phyloP scores from a whole-genome alignment of 2,888 invertebrate species.

The Nephrotoma flavescens region DNA sequence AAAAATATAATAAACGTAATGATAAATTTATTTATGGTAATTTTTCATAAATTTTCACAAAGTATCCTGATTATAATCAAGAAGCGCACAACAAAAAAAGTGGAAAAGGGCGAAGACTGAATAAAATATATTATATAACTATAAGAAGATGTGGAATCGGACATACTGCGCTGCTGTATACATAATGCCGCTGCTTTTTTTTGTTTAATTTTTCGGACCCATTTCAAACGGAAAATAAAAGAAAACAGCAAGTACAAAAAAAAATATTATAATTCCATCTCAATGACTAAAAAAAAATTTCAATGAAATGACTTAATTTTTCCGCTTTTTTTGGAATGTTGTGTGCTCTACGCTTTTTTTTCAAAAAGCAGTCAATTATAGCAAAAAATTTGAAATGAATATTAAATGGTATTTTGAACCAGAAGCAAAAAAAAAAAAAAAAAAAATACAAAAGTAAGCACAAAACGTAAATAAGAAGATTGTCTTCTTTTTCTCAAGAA shows the following conservation, averaged over 20 bases:
- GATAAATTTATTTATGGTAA: not conserved
- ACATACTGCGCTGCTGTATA: not conserved
- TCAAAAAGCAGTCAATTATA: not conserved
- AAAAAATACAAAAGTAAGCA: not conserved
- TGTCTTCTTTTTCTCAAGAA: not conserved
- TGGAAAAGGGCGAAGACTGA: not conserved
- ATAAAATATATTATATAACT: not conserved
- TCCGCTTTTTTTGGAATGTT: not conserved
- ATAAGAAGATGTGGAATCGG: not conserved
- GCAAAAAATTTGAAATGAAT: not conserved
- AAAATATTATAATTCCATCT: not conserved
- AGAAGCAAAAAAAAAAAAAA: not conserved
- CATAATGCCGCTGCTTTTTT: not conserved
- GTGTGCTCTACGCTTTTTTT: not conserved
- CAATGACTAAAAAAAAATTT: not conserved
- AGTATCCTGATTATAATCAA: not conserved
- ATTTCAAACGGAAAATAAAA: not conserved
- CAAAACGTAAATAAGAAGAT: not conserved
- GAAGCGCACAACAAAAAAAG: not conserved
- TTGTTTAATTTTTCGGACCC: not conserved
- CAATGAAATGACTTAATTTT: not conserved
- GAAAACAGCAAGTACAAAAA: not conserved
- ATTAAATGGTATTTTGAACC: not conserved
- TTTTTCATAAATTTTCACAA: not conserved
- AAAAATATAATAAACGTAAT: not conserved